Conservation (phyloP, 2,113 vertebrate genomes). For the Saguinus imperator region DNA sequence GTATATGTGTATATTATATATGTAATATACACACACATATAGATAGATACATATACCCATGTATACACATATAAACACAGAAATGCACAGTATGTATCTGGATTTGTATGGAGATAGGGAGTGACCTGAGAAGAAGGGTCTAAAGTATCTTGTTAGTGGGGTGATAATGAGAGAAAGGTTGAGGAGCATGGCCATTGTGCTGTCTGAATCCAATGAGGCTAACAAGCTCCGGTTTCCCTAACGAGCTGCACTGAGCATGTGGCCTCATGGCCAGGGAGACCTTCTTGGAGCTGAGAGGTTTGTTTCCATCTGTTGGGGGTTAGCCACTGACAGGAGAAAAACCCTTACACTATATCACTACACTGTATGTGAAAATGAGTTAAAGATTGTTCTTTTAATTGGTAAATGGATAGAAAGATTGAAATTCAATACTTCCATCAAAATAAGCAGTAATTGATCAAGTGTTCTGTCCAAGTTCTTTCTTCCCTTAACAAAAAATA, state of each 20-base stretch:
- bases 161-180: not conserved
- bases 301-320: no score
- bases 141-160: not conserved
- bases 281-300: not conserved
- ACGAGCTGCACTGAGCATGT: not conserved
- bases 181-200: not conserved
- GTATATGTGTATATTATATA: no score
- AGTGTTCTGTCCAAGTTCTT: not conserved
- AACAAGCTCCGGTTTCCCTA: fast-evolving
- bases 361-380: not conserved
- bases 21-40: no score
- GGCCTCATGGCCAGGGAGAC: not conserved
- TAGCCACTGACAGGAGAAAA: not conserved
- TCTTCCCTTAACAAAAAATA: not conserved
- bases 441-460: not conserved
- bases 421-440: not conserved
- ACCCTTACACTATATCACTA: not conserved
- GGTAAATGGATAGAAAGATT: not conserved
- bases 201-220: not conserved
- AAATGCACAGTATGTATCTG: not conserved
- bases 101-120: not conserved
- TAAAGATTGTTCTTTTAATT: not conserved
- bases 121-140: not conserved
- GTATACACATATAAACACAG: not conserved
- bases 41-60: no score